Conservation (phyloP, 2,113 vertebrate genomes). For the Fregata magnificens region DNA sequence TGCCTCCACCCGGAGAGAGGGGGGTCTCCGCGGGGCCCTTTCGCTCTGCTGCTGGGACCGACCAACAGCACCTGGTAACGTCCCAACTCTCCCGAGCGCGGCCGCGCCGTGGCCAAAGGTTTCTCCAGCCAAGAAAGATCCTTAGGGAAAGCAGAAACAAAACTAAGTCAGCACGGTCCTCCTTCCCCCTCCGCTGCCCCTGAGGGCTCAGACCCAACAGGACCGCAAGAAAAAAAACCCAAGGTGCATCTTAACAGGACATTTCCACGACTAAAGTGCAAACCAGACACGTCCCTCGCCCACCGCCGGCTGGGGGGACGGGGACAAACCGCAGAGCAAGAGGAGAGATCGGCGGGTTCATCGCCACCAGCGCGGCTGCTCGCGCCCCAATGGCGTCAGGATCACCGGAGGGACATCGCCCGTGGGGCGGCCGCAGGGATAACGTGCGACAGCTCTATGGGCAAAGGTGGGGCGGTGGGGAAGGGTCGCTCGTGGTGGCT, state of each 20-base stretch:
- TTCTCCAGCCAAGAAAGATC: neutral
- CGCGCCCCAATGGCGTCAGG: neutral
- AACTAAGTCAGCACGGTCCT: neutral
- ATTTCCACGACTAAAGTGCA: conserved; percentile 61
- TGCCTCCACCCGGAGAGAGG: too few species aligned
- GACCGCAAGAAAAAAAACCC: too few species aligned
- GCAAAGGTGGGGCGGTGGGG: neutral
- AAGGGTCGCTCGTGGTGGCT: neutral
- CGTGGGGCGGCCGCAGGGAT: neutral
- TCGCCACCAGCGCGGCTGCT: neutral
- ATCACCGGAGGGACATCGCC: neutral
- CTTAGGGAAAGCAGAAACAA: neutral
- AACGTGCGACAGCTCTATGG: neutral
- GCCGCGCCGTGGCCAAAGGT: too few species aligned
- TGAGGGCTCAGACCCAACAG: neutral
- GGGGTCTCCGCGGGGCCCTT: neutral
- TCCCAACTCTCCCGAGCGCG: neutral
- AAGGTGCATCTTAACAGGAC: neutral
- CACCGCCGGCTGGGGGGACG: neutral
- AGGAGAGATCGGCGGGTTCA: neutral
- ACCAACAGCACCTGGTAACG: rapidly evolving
- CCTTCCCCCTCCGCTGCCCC: neutral
- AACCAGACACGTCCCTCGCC: neutral
- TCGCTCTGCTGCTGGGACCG: neutral
- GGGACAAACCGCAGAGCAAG: neutral